Evolutionary conservation across 2,888 invertebrate species (phyloP).

Genomic region (Lasioglossum leucozonium): DNA sequence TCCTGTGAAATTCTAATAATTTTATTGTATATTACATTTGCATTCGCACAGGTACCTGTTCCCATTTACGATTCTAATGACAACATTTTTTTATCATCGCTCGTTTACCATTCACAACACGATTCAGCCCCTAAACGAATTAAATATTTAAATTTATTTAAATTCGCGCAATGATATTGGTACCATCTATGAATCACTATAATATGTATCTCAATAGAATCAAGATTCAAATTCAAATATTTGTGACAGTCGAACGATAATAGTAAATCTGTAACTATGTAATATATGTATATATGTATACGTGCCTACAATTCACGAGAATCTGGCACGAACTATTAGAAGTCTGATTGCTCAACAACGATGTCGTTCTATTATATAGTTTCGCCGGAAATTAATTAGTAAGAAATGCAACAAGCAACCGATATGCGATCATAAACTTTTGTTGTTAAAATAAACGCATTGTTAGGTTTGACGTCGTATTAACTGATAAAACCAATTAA

Average conservation of each 20-base stretch:
- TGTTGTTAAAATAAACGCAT: neutral
- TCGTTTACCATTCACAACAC: neutral
- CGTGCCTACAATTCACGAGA: neutral
- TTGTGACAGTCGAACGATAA: neutral
- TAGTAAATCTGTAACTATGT: neutral
- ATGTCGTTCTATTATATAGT: neutral
- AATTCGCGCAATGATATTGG: neutral
- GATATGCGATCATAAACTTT: neutral
- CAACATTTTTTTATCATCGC: neutral
- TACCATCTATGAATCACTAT: neutral
- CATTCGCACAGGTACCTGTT: too few relatives aligned
- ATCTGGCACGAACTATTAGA: constrained; percentile 2
- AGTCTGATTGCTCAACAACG: neutral
- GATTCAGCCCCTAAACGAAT: neutral
- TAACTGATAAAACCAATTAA: constrained; percentile 50
- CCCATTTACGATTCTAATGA: neutral
- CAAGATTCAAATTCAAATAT: neutral
- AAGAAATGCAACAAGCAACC: neutral
- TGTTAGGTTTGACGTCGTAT: constrained; percentile 26
- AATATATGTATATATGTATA: too few relatives aligned
- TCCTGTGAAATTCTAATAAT: neutral
- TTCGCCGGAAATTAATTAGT: neutral
- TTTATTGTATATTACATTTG: neutral
- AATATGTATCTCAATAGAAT: neutral
- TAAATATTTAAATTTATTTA: neutral